A percentile compares a stretch with the other conserved stretches of the same genome.
phyloP scores from a whole-genome alignment of 2,888 invertebrate genomes.

The Orthosia gracilis region DNA sequence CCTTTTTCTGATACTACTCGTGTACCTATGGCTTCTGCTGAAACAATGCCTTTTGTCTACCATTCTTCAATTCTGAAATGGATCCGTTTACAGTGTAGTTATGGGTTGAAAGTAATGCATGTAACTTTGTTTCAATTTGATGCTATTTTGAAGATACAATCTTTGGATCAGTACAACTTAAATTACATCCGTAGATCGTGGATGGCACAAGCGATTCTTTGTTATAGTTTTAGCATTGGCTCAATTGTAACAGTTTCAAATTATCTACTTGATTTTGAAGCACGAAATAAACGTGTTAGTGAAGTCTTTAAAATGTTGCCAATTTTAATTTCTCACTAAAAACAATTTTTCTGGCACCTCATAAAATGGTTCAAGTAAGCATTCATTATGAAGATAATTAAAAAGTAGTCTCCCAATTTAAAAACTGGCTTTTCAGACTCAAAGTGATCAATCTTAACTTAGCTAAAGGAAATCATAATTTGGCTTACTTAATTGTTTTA shows the following conservation, averaged over 20 bases:
- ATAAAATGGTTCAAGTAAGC: constrained; percentile 10
- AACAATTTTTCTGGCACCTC: background rate
- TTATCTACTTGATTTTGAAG: background rate
- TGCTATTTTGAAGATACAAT: constrained; percentile 1
- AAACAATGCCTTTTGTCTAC: constrained; percentile 74
- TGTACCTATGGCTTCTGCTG: constrained; percentile 55
- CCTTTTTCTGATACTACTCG: constrained; percentile 59
- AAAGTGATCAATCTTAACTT: constrained; percentile 63
- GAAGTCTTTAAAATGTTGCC: background rate
- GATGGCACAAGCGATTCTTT: background rate
- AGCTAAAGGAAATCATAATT: constrained; percentile 61
- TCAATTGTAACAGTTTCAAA: background rate
- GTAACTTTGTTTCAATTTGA: constrained; percentile 6
- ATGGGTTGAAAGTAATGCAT: constrained; percentile 17
- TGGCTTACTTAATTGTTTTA: constrained; percentile 63
- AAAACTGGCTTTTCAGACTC: constrained; percentile 37
- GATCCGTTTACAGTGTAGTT: constrained; percentile 54
- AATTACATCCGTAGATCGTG: background rate
- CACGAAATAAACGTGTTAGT: background rate
- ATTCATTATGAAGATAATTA: constrained; percentile 35
- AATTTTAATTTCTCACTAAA: background rate
- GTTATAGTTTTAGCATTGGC: too few relatives aligned
- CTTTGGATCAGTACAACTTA: constrained; percentile 3
- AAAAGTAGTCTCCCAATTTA: constrained; percentile 38
- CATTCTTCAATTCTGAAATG: constrained; percentile 67